Evolutionary conservation across 2,797 vertebrate genomes (phyloP).

Genomic region (Erethizon dorsatum): DNA sequence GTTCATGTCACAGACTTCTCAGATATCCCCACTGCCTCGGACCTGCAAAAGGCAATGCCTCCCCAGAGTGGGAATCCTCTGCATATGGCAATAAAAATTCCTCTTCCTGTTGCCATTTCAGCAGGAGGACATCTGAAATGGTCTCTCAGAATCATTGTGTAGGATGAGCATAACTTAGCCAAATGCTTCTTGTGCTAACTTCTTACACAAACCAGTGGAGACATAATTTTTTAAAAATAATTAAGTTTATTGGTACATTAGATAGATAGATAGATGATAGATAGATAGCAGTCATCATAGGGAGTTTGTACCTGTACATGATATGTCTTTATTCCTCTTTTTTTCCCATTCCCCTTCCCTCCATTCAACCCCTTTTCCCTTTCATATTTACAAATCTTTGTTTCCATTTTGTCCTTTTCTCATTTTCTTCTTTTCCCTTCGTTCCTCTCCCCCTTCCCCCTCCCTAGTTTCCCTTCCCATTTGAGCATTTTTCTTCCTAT

Average conservation of each 20-base stretch:
- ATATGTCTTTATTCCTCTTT: background rate
- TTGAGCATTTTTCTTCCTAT: background rate
- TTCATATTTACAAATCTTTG: background rate
- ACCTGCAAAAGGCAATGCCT: background rate
- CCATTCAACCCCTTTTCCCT: background rate
- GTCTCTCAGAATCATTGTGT: background rate
- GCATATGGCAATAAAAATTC: rapidly evolving
- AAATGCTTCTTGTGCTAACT: background rate
- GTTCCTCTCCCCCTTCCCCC: background rate
- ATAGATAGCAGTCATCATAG: background rate
- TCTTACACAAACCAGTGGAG: background rate
- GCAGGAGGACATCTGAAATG: background rate
- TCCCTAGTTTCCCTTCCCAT: background rate
- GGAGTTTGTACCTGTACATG: too few species aligned
- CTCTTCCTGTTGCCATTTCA: background rate
- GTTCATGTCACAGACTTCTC: background rate
- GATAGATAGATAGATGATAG: too few species aligned
- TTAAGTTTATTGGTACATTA: background rate
- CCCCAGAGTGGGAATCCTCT: rapidly evolving
- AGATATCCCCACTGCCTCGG: rapidly evolving
- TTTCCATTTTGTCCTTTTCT: background rate
- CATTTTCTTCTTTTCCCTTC: background rate
- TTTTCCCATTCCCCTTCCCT: background rate
- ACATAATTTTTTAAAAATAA: background rate
- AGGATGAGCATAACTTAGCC: background rate